Conservation (phyloP, 2,113 vertebrate genomes). For the Rynchops niger region DNA sequence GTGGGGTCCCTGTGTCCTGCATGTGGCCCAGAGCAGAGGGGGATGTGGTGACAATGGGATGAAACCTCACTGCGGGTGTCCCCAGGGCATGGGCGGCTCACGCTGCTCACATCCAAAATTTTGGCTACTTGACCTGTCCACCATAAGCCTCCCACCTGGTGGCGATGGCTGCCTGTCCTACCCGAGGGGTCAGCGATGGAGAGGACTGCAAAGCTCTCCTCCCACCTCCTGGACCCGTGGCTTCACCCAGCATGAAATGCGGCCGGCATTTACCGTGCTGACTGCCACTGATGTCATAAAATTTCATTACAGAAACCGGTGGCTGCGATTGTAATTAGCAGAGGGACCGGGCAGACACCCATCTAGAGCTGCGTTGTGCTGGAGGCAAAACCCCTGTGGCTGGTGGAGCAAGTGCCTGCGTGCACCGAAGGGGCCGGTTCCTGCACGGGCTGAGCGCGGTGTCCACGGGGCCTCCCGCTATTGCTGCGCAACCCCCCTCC, state of each 20-base stretch:
- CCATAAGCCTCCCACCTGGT: background rate
- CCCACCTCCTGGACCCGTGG: accelerated
- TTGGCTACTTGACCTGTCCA: background rate
- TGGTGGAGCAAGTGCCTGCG: background rate
- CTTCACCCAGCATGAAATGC: background rate
- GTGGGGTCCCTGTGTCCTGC: background rate
- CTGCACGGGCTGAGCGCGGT: accelerated
- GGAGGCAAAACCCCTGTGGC: background rate
- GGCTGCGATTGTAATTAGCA: background rate
- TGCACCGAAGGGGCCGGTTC: background rate
- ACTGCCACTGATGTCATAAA: background rate
- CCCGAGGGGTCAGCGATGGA: accelerated
- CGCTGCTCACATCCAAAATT: accelerated
- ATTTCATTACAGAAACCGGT: background rate
- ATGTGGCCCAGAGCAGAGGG: background rate
- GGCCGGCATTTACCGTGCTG: accelerated
- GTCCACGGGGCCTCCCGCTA: background rate
- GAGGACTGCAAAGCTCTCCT: background rate
- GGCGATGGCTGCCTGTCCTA: background rate
- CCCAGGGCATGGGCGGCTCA: background rate
- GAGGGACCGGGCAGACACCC: background rate
- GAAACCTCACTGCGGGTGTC: background rate
- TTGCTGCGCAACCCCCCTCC: background rate
- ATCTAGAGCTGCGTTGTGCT: background rate
- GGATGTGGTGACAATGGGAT: background rate